Evolutionary conservation across 2,888 invertebrate genomes (phyloP), one percentile per base, ranked within the genome.

Genomic region (Timema podura): DNA sequence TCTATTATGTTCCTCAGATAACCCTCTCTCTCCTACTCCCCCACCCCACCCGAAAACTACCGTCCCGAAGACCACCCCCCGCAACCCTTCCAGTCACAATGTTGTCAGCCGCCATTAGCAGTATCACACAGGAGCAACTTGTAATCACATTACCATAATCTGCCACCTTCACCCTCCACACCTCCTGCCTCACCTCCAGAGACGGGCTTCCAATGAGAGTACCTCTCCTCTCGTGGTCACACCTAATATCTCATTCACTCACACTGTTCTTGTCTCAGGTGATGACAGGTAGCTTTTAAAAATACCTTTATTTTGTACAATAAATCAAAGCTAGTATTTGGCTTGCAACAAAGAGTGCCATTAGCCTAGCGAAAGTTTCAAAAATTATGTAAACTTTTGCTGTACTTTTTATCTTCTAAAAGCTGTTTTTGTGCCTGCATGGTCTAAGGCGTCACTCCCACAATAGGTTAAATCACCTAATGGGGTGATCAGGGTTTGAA

Each of bases 121-220:
- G 61, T 45, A 44, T 30, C 61, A 61, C 61, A 61, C 44, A 61
- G 61, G 61, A 61, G 61, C 61, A 61, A 61, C 61, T 61, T 61
- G 61, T 61, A 61, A 61, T 61, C 61, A 61, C 61, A 61, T 61
- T 61, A 61, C 61, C 61, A 61, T 61, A 61, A 61, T 61, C 61
- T 45, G 61, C 61, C 61, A 61, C 61, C 61, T 44, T 61, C 44
- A 45, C 1, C 30, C 30, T 30, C 61, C 30, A 61, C 61, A 11
- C 61, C n/a, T 61, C 61, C 44, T 61, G 44, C 13, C n/a, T 16
- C 30, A 5, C 61, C 61, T 15, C 61, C 61, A 10, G 44, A 13
- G 5, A 10, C 11, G 5, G 30, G 44, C 57, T 10, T 45, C 61
- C 61, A 61, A 61, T 61, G 61, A 61, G 45, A 45, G 45, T 30